Conservation (phyloP, 2,888 invertebrate species). For the Leptura quadrifasciata region DNA sequence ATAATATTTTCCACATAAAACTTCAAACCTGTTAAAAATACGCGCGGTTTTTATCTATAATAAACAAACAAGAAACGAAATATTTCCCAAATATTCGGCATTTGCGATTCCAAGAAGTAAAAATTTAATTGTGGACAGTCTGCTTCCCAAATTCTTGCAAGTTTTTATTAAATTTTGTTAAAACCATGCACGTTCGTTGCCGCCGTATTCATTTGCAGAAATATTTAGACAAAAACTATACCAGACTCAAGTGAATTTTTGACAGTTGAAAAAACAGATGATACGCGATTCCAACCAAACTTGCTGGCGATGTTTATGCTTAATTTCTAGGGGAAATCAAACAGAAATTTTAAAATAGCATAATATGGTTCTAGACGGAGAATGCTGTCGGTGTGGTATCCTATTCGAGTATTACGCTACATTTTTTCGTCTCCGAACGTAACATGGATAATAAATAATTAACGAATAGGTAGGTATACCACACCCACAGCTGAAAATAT, state of each 20-base stretch:
- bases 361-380: no score
- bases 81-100: constrained; percentile 54
- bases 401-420: no score
- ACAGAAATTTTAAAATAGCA: neutral
- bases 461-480: no score
- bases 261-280: constrained; percentile 58
- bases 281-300: constrained; percentile 38
- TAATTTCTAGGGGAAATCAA: constrained; percentile 31
- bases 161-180: constrained; percentile 68
- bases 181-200: constrained; percentile 65
- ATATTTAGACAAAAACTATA: constrained; percentile 69
- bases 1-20: constrained; percentile 24
- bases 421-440: no score
- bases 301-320: constrained; percentile 45
- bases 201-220: constrained; percentile 67
- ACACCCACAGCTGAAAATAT: no score
- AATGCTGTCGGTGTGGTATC: no score
- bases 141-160: constrained; percentile 64
- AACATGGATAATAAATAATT: no score
- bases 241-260: constrained; percentile 67
- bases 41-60: constrained; percentile 32
- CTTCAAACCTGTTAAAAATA: constrained; percentile 23
- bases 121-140: constrained; percentile 65
- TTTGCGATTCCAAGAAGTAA: constrained; percentile 64
- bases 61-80: constrained; percentile 50